phyloP scores from a whole-genome alignment of 2,888 invertebrate species.

The Thumatha senex region DNA sequence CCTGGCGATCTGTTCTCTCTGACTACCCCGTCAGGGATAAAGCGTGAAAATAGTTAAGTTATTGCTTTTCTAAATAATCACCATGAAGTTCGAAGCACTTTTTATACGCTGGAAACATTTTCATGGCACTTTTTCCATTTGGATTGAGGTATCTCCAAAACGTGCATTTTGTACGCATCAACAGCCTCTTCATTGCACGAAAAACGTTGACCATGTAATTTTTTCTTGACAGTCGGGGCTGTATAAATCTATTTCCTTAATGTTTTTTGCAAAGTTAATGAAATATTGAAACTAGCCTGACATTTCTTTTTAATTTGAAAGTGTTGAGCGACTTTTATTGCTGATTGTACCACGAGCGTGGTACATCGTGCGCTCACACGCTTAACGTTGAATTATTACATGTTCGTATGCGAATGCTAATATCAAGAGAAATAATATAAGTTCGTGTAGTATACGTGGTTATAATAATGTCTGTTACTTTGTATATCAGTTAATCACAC shows the following conservation, averaged over 20 bases:
- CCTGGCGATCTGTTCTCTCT: too few species aligned
- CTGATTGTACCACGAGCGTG: slow-evolving; percentile 1
- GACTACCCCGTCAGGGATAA: too few species aligned
- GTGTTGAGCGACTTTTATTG: not conserved
- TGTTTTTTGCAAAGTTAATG: too few species aligned
- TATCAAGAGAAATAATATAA: not conserved
- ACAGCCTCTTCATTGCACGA: not conserved
- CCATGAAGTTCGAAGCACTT: too few species aligned
- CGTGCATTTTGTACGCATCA: not conserved
- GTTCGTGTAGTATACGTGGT: not conserved
- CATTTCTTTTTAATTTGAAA: too few species aligned
- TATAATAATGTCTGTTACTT: not conserved
- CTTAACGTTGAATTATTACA: not conserved
- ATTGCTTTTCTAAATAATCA: too few species aligned
- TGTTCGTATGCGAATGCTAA: not conserved
- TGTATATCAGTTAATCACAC: not conserved
- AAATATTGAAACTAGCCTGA: too few species aligned
- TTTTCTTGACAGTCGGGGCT: slow-evolving; percentile 12
- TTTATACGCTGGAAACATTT: too few species aligned
- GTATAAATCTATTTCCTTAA: too few species aligned
- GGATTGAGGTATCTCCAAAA: too few species aligned
- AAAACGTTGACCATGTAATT: not conserved
- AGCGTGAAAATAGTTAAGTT: too few species aligned
- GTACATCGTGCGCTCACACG: slow-evolving; percentile 2
- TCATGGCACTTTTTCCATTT: too few species aligned